phyloP scores from a whole-genome alignment of 2,888 invertebrate genomes.

The Sphinx pinastri region DNA sequence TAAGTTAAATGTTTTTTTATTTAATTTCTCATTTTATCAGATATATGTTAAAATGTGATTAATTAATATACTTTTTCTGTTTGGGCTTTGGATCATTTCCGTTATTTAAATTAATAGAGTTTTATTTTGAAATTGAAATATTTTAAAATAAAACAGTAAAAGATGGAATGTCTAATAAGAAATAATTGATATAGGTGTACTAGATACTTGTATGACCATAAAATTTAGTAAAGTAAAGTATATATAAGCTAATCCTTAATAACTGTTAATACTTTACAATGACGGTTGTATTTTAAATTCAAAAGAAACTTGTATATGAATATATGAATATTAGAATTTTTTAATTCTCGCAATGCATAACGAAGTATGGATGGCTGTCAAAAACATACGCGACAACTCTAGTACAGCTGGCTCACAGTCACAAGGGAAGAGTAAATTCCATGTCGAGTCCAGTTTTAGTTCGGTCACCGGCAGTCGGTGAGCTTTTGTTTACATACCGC shows the following conservation, averaged over 20 bases:
- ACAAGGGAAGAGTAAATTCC: background rate
- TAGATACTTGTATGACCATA: too few relatives aligned
- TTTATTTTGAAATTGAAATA: too few relatives aligned
- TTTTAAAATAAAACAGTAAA: too few relatives aligned
- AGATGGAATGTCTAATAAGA: too few relatives aligned
- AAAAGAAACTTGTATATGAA: background rate
- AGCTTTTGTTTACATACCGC: slow-evolving; percentile 1
- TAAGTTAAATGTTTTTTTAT: slow-evolving; percentile 62
- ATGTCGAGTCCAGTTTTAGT: background rate
- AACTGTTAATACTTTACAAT: too few relatives aligned
- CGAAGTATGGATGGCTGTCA: background rate
- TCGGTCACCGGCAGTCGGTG: background rate
- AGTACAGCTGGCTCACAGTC: background rate
- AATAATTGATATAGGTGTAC: too few relatives aligned
- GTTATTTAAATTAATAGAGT: too few relatives aligned
- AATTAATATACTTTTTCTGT: too few relatives aligned
- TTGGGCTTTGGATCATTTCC: too few relatives aligned
- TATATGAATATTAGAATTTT: background rate
- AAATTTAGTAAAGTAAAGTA: too few relatives aligned
- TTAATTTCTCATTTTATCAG: background rate
- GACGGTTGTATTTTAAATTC: background rate
- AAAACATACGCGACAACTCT: background rate
- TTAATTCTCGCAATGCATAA: background rate
- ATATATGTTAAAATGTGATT: background rate
- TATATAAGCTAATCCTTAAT: too few relatives aligned